Percentiles rank a stretch among this genome's conserved stretches.
phyloP scores from a whole-genome alignment of 2,888 invertebrate genomes.

The Embidobia sp. region DNA sequence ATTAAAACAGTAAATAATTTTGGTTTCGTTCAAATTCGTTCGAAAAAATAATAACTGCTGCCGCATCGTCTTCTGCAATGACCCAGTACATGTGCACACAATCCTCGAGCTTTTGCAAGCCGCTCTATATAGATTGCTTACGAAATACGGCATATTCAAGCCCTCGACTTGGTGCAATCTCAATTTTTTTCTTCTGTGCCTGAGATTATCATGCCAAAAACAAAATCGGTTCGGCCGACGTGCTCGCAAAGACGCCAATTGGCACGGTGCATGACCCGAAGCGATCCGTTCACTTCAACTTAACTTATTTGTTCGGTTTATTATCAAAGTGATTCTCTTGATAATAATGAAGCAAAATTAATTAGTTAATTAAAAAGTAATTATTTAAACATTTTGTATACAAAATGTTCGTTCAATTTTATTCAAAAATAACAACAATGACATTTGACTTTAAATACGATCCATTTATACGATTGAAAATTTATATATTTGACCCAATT shows the following conservation, averaged over 20 bases:
- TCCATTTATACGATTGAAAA: no score
- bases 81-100: constrained; percentile 63
- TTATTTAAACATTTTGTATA: no score
- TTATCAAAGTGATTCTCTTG: no score
- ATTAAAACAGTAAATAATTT: no score
- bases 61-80: constrained; percentile 73
- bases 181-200: constrained; percentile 18
- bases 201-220: constrained; percentile 50
- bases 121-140: constrained; percentile 22
- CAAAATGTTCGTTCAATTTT: no score
- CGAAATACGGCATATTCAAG: constrained; percentile 35
- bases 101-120: constrained; percentile 43
- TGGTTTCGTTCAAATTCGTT: constrained; percentile 20
- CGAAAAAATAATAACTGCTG: constrained; percentile 38
- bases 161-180: constrained; percentile 5
- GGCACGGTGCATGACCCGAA: constrained; percentile 34
- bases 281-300: no score
- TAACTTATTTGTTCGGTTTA: no score
- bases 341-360: no score
- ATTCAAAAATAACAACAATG: no score
- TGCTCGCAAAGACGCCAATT: constrained; percentile 50
- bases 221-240: constrained; percentile 49
- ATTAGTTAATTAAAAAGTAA: no score
- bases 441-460: no score
- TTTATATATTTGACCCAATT: no score